A percentile compares a stretch with the other conserved stretches of the same genome.
These are phyloP conservation scores for Camponotus vicinus DNA, from an alignment of 1,140 invertebrate species.

Conservation along the genomic window DNA sequence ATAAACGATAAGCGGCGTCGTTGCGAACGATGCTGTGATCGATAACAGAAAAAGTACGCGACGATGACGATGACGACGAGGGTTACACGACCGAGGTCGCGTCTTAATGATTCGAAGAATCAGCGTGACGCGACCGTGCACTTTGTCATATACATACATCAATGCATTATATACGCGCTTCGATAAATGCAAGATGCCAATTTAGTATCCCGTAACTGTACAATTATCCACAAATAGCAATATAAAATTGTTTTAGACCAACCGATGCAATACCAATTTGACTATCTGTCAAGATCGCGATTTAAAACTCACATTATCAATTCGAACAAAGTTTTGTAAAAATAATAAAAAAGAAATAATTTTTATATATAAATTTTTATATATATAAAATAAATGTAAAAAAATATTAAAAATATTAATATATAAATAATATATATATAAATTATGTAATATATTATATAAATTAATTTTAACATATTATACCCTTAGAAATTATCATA, in stretches of 20 bases:
- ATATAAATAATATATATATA: too few species aligned
- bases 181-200: neutral
- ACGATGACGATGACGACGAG: conserved; percentile 56
- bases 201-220: neutral
- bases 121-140: conserved; percentile 48
- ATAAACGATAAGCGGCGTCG: conserved; percentile 56
- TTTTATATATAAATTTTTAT: too few species aligned
- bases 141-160: conserved; percentile 25
- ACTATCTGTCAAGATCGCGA: neutral
- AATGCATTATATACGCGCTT: conserved; percentile 12
- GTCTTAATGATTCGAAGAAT: conserved; percentile 72
- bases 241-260: neutral
- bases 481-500: neutral
- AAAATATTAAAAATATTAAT: neutral
- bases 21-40: conserved; percentile 65
- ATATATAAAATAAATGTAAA: neutral
- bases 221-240: neutral
- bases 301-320: neutral
- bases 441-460: too few species aligned
- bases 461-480: neutral
- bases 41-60: conserved; percentile 63
- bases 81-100: conserved; percentile 59
- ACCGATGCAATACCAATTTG: neutral
- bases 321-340: neutral
- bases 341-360: too few species aligned